Evolutionary conservation across 1,140 invertebrate species (phyloP), one percentile per base, ranked within the genome.

Genomic region (Procambarus clarkii): DNA sequence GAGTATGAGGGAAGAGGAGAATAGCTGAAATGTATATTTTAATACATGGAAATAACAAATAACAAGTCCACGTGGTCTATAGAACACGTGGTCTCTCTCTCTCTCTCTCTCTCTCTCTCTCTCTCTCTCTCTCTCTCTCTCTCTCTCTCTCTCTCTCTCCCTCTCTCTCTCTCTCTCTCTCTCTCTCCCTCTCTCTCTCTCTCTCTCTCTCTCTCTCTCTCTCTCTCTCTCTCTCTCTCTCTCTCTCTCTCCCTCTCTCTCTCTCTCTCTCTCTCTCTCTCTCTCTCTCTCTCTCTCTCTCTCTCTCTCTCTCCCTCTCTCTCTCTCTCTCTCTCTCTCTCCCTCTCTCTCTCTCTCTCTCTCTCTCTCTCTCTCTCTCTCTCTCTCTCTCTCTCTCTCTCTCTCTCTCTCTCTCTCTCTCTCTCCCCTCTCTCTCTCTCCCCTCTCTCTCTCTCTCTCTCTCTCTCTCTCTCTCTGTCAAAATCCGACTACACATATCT

Each of bases 301-400:
- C 77, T 78, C 77, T 78, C 77, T 45, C 78, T 7, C 50, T 48
- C 4, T 2, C 50, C 4, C 15, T 2, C 7, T 48, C 50, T 15
- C 9, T 1, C 13, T 69, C 60, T 21, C 60, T 54, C 50, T 54
- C 50, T 54, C 50, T 54, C 50, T 54, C 50, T 54, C 50, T 54
- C 50, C 11, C 50, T 54, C 50, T 54, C 34, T 48, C 46, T 48
- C 78, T 80, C 34, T 48, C 46, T 48, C 78, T 80, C 34, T 48
- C 46, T 48, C 78, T 80, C 46, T 80, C 78, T 46, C 46, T 80
- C 46, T 80, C 46, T 80, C 46, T 48, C 44, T 83, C 81, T 83
- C 54, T 60, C 48, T 83, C n/a, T 83, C 81, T 83, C n/a, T 83
- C 81, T 60, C 46, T 60, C 54, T 83, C n/a, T 83, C 54, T 83